Evolutionary conservation across 2,888 invertebrate genomes (phyloP).

Genomic region (Orchesella flavescens): DNA sequence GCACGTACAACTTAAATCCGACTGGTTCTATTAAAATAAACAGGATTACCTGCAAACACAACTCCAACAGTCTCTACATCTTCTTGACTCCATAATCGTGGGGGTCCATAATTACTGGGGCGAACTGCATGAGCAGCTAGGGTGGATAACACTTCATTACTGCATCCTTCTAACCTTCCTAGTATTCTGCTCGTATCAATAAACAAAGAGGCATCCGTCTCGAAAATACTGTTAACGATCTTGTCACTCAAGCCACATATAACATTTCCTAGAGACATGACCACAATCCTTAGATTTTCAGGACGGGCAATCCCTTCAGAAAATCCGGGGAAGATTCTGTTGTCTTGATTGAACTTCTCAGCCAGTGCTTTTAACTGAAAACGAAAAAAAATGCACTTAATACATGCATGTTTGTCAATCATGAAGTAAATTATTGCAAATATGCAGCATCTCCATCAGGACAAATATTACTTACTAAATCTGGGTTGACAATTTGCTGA

Average conservation of each 20-base stretch:
- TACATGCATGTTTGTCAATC: no score
- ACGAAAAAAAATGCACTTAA: neutral
- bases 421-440: no score
- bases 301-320: slow-evolving; percentile 65
- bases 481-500: slow-evolving; percentile 56
- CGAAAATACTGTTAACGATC: slow-evolving; percentile 69
- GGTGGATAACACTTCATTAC: slow-evolving; percentile 61
- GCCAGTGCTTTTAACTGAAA: slow-evolving; percentile 69
- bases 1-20: no score
- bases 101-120: slow-evolving; percentile 69
- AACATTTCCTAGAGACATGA: slow-evolving; percentile 70
- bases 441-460: no score
- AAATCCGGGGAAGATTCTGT: slow-evolving; percentile 66
- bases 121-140: slow-evolving; percentile 67
- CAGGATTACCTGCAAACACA: slow-evolving; percentile 67
- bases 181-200: slow-evolving; percentile 68
- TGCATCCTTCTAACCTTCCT: slow-evolving; percentile 69
- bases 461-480: slow-evolving; percentile 64
- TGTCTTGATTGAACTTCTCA: slow-evolving; percentile 69
- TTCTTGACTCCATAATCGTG: slow-evolving; percentile 68
- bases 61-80: slow-evolving; percentile 70
- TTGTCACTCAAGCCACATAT: slow-evolving; percentile 68
- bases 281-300: slow-evolving; percentile 66
- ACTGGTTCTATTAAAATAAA: no score
- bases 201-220: slow-evolving; percentile 66